Percentiles rank a stretch among this genome's conserved stretches.
phyloP scores from a whole-genome alignment of 2,113 vertebrate species.

The Ptilonorhynchus violaceus region DNA sequence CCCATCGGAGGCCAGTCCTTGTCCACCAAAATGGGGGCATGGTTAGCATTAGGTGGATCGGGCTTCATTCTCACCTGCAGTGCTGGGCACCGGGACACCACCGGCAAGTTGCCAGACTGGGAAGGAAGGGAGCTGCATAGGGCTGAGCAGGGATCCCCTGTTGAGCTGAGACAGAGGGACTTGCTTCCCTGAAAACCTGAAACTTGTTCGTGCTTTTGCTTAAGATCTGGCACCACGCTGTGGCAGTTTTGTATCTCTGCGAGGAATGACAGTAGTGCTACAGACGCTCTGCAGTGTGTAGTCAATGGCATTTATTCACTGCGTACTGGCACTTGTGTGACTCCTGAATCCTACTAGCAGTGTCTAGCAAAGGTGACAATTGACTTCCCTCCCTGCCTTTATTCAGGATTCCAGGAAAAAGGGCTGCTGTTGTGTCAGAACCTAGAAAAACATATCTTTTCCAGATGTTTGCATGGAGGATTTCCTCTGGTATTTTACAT shows the following conservation, averaged over 20 bases:
- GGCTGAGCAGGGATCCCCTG: background rate
- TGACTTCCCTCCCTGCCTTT: rapidly evolving
- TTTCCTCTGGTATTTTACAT: background rate
- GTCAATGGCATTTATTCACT: background rate
- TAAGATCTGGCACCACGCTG: background rate
- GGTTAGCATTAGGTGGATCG: rapidly evolving
- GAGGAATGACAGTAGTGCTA: background rate
- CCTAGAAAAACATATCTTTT: background rate
- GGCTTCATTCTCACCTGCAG: background rate
- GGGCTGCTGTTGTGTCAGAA: background rate
- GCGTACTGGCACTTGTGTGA: background rate
- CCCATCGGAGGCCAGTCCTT: background rate
- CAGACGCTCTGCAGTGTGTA: rapidly evolving
- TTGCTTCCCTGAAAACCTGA: background rate
- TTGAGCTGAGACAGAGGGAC: background rate
- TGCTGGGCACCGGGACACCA: rapidly evolving
- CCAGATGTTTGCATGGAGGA: background rate
- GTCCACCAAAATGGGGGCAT: background rate
- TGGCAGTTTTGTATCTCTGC: background rate
- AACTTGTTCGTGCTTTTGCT: background rate
- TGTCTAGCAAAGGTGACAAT: background rate
- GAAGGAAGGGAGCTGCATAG: rapidly evolving
- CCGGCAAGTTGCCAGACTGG: rapidly evolving
- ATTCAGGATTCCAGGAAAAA: background rate
- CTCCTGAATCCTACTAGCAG: background rate